These are phyloP conservation scores for Penaeus japonicus DNA, from an alignment of 1,140 invertebrate genomes.

Conservation along the genomic window DNA sequence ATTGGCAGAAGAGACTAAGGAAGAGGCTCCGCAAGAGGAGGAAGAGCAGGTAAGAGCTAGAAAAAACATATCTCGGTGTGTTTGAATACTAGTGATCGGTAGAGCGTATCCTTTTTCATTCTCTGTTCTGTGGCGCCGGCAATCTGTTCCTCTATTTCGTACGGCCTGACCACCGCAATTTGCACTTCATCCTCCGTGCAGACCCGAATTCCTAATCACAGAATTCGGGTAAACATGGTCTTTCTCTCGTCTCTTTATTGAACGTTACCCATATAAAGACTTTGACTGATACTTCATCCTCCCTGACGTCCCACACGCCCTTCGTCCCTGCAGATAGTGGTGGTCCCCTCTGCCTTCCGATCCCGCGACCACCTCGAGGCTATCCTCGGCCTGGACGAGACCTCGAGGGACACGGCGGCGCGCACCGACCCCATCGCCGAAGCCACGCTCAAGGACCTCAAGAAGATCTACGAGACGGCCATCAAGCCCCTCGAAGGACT, in stretches of 20 bases:
- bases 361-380: slow-evolving; percentile 82
- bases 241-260: background rate
- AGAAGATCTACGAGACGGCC: slow-evolving; percentile 84
- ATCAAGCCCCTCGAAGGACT: slow-evolving; percentile 88
- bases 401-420: slow-evolving; percentile 73
- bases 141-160: too few relatives aligned
- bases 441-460: slow-evolving; percentile 82
- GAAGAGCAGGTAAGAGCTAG: slow-evolving; percentile 62
- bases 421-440: slow-evolving; percentile 76
- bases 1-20: slow-evolving; percentile 43
- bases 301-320: slow-evolving; percentile 36
- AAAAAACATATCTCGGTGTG: slow-evolving; percentile 49
- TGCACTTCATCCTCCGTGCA: background rate
- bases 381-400: slow-evolving; percentile 77
- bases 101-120: too few relatives aligned
- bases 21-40: slow-evolving; percentile 21
- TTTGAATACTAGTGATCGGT: background rate
- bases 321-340: slow-evolving; percentile 66
- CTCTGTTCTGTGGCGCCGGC: too few relatives aligned
- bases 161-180: background rate
- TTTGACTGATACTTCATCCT: background rate
- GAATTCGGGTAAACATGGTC: too few relatives aligned
- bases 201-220: background rate
- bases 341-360: slow-evolving; percentile 79
- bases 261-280: background rate